Evolutionary conservation across 1,140 invertebrate genomes (phyloP), one percentile per base, ranked within the genome.

Genomic region (Hypsibius dujardini): DNA sequence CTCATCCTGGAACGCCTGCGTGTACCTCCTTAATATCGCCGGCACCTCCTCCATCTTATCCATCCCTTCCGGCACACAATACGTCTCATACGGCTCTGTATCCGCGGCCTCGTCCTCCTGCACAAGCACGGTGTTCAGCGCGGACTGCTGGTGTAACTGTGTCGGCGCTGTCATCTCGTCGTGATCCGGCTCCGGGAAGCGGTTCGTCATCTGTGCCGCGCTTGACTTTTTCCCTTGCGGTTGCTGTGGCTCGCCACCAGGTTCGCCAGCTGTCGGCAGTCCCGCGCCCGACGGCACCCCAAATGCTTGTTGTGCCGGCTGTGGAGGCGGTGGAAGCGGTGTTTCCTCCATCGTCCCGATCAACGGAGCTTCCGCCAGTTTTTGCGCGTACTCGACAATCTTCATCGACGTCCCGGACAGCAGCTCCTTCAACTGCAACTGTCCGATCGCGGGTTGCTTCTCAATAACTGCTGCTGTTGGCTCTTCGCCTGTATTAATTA

Each of bases 311-410:
- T 28, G 28, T 28, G 28, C 28, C 28, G 28, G 28, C 28, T n/a
- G 7, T 56, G 7, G 7, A n/a, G 50, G 50, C 7, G 50, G 50
- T 56, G n/a, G 50, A 56, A 12, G 7, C n/a, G 7, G 50, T 56
- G 50, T 7, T n/a, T 7, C 7, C 7, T 12, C 50, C 7, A 56
- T 56, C 7, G 50, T 56, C 7, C 50, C 50, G 50, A 56, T 56
- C 50, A 56, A 56, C 50, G 50, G 50, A 56, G 50, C 50, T 56
- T 56, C 50, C 7, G 50, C 50, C n/a, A 56, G n/a, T n/a, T 56
- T 56, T 56, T 56, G 50, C 50, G 50, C 50, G n/a, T 56, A n/a
- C n/a, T 56, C 50, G 50, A 56, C 50, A 12, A 56, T 56, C 50
- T 56, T 56, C n/a, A 56, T 56, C 50, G 50, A 56, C n/a, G 50